Evolutionary conservation across 2,113 vertebrate genomes (phyloP), one percentile per base, ranked within the genome.

Genomic region (Jacana jacana): DNA sequence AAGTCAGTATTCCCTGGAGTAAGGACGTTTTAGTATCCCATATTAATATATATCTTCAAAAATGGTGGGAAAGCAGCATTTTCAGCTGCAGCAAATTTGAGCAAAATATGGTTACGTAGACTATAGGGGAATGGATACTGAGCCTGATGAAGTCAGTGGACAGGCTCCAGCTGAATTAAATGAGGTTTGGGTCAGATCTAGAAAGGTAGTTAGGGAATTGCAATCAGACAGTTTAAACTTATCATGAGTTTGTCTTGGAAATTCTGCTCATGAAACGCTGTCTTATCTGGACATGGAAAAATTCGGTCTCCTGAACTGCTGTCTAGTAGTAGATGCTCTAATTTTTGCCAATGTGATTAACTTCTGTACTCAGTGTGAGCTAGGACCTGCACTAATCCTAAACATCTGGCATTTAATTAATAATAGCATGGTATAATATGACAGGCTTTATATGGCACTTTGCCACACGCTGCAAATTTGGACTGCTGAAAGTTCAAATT

Each of bases 221-320:
- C 40, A 88, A 65, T 83, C 68, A 95, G 75, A 63, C 79, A 58
- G 63, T 88, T 95, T 64, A 86, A 93, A 80, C 14, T 86, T 96
- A 89, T 88, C 71, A 51, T 71, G 75, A 83, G 60, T 81, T 93
- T 93, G 46, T 80, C 68, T 91, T 85, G 91, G 85, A 91, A 94
- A 83, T 71, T 88, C 30, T 42, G 2, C 82, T 93, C 81, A 88
- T 23, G 70, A 77, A 93, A 86, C 13, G 4, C 70, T 77, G 70
- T 77, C 66, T 87, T 81, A 76, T 92, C 48, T 76, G 54, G 37
- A 76, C 49, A 17, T 0, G 5, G 61, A 66, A 82, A 85, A 51
- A 40, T 44, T 51, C 4, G 16, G 11, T 91, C 49, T 91, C 46
- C 42, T 83, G 63, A 86, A 46, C 25, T 83, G 49, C 68, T 86